Evolutionary conservation across 2,797 vertebrate genomes (phyloP), one percentile per base, ranked within the genome.

Genomic region (Staurois parvus): DNA sequence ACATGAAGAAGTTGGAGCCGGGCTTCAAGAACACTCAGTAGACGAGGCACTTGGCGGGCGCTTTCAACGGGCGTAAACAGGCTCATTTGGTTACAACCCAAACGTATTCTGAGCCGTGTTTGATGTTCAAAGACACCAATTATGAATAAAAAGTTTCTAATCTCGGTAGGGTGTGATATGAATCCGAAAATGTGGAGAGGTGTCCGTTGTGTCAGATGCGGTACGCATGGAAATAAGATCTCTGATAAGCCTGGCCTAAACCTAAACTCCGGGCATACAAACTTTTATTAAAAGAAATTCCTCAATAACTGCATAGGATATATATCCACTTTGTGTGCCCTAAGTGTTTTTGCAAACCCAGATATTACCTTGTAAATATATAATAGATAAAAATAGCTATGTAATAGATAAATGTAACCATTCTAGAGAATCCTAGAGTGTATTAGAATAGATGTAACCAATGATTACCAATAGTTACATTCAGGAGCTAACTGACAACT

Each of bases 111-210:
- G 67, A 68, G 73, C 64, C 52, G 56, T 29, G 69, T 83, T 82
- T 86, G 80, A 83, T 83, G 85, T 78, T 86, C 75, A 83, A 83
- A 79, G 74, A 56, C 24, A 28, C 40, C 85, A 86, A 83, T 86
- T 86, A 83, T 56, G 40, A 64, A 83, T 70, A 69, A 83, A 78
- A 86, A 67, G 76, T 78, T 73, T 74, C 34, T 83, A 73, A 78
- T 86, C 75, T 83, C 73, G 48, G 75, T 68, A 52, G 73, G 69
- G 67, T 11, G 68, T 40, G 15, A 5, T 40, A 56, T 21, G n/a
- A 78, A 68, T 86, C 37, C 12, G 15, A 15, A 29, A 72, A 40
- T 37, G 59, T 79, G n/a, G 2, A 8, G 76, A 19, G 12, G 68
- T 76, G 40, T 72, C 85, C 56, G 59, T 21, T 2, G 74, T 78